phyloP scores from a whole-genome alignment of 2,888 invertebrate genomes.

The Apamea monoglypha region DNA sequence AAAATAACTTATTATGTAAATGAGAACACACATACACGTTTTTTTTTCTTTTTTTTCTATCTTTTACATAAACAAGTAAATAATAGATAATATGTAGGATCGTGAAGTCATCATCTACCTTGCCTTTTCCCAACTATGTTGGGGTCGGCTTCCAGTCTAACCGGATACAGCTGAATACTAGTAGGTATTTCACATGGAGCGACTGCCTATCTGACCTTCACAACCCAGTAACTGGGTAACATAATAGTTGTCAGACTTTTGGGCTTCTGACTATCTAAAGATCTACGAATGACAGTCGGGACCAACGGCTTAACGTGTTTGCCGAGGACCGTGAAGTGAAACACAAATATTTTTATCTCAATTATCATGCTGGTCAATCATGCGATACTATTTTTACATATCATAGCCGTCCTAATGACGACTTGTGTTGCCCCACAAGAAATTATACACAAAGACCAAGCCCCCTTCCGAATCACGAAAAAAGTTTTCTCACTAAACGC shows the following conservation, averaged over 20 bases:
- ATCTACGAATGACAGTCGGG: neutral
- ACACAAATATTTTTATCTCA: neutral
- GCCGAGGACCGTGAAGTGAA: neutral
- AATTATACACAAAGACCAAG: constrained; percentile 9
- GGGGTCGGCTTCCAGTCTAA: neutral
- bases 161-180: neutral
- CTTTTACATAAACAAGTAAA: neutral
- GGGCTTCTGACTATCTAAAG: neutral
- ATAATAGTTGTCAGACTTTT: neutral
- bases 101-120: neutral
- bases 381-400: neutral
- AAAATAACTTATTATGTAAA: neutral
- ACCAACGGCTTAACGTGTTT: no score
- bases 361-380: neutral
- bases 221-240: neutral
- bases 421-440: constrained; percentile 30
- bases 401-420: neutral
- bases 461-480: constrained; percentile 38
- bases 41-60: no score
- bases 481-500: constrained; percentile 60
- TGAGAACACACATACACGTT: neutral
- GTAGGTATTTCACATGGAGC: no score
- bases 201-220: no score
- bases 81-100: neutral
- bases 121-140: neutral